phyloP scores from a whole-genome alignment of 2,113 vertebrate species.

The Indicator maculatus region DNA sequence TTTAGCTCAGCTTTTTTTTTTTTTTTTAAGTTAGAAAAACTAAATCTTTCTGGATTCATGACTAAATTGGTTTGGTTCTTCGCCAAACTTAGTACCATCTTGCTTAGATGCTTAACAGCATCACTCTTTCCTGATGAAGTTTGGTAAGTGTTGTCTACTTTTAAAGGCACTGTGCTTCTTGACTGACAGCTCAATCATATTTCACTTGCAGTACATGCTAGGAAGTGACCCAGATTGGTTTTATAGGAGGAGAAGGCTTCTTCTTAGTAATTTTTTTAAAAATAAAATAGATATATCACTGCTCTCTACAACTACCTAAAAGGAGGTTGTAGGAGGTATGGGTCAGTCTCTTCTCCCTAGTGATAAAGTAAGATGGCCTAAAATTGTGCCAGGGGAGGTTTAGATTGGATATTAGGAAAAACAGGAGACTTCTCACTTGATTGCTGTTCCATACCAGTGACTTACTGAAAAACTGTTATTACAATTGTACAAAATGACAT shows the following conservation, averaged over 20 bases:
- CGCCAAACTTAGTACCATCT: background rate
- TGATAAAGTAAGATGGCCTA: too few species aligned
- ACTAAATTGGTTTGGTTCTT: background rate
- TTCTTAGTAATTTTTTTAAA: background rate
- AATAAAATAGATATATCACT: background rate
- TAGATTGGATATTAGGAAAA: background rate
- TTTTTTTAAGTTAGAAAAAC: background rate
- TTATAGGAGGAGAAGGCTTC: background rate
- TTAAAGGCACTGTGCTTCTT: background rate
- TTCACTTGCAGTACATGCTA: background rate
- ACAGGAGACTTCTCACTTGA: background rate
- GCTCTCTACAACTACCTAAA: too few species aligned
- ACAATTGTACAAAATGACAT: background rate
- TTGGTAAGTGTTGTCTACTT: background rate
- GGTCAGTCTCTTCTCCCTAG: too few species aligned
- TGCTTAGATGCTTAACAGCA: background rate
- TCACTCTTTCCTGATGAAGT: background rate
- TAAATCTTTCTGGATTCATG: background rate
- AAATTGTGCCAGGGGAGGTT: too few species aligned
- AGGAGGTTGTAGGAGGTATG: too few species aligned
- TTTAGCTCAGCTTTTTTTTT: background rate
- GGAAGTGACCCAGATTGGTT: constrained; percentile 2
- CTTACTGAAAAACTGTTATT: background rate
- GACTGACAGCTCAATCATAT: background rate
- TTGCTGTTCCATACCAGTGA: background rate